Conservation (phyloP, 2,113 vertebrate genomes). For the Pao palembangensis region DNA sequence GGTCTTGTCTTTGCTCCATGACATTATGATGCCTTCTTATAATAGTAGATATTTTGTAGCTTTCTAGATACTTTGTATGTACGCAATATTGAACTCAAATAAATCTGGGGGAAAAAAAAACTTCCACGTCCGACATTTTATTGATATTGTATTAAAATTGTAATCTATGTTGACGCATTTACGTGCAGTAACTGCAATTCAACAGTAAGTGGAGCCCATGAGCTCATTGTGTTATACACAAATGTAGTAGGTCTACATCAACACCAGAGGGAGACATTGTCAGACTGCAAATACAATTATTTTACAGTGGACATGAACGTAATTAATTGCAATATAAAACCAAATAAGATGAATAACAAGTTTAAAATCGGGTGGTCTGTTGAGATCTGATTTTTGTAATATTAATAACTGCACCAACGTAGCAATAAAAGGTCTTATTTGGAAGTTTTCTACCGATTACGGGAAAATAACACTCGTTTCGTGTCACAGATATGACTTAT, state of each 20-base stretch:
- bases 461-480: too few species aligned
- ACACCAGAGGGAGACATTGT: slow-evolving; percentile 50
- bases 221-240: not conserved
- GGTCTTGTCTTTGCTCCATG: slow-evolving; percentile 98
- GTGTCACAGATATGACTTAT: too few species aligned
- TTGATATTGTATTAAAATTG: not conserved
- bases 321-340: not conserved
- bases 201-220: slow-evolving; percentile 41
- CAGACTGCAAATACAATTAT: not conserved
- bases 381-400: too few species aligned
- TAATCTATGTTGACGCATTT: too few species aligned
- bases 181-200: slow-evolving; percentile 8
- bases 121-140: not conserved
- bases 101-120: slow-evolving; percentile 78
- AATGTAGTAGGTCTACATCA: slow-evolving; percentile 8
- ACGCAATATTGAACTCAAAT: slow-evolving; percentile 98
- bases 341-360: too few species aligned
- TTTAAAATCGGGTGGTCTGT: too few species aligned
- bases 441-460: too few species aligned
- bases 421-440: too few species aligned
- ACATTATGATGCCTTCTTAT: slow-evolving; percentile 99
- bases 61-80: slow-evolving; percentile 99
- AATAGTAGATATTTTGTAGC: slow-evolving; percentile 99
- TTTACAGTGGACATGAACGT: not conserved
- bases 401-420: too few species aligned